phyloP scores from a whole-genome alignment of 37 sponge, comb jelly and placozoan genomes.

The Theonella swinhoei region DNA sequence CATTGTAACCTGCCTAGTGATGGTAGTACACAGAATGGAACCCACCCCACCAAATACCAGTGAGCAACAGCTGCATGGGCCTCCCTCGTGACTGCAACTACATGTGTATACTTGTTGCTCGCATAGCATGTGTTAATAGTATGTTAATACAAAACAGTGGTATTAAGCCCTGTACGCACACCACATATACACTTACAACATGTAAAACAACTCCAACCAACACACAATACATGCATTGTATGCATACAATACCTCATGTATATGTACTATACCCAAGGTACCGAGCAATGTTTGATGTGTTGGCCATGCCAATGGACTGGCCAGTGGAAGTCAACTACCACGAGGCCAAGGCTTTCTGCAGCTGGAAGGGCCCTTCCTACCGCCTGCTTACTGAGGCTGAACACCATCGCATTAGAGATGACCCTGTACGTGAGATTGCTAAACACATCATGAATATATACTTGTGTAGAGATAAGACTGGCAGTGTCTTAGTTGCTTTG shows the following conservation, averaged over 20 bases:
- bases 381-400: slow-evolving; percentile 87
- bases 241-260: no score
- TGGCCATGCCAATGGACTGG: slow-evolving; percentile 85
- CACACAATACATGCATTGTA: no score
- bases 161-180: no score
- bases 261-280: no score
- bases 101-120: no score
- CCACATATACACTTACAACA: no score
- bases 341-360: slow-evolving; percentile 88
- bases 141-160: background rate
- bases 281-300: slow-evolving; percentile 80
- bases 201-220: no score
- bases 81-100: no score
- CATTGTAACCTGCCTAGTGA: slow-evolving; percentile 50
- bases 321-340: slow-evolving; percentile 89
- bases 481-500: background rate
- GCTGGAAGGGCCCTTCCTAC: slow-evolving; percentile 78
- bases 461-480: background rate
- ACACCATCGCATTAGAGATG: slow-evolving; percentile 70
- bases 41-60: background rate
- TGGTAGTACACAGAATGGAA: slow-evolving; percentile 4
- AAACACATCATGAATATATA: background rate
- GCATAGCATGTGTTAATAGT: background rate
- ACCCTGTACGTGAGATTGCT: slow-evolving; percentile 16
- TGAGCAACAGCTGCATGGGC: no score